phyloP scores from a whole-genome alignment of 2,113 vertebrate species.

The Prionailurus bengalensis region DNA sequence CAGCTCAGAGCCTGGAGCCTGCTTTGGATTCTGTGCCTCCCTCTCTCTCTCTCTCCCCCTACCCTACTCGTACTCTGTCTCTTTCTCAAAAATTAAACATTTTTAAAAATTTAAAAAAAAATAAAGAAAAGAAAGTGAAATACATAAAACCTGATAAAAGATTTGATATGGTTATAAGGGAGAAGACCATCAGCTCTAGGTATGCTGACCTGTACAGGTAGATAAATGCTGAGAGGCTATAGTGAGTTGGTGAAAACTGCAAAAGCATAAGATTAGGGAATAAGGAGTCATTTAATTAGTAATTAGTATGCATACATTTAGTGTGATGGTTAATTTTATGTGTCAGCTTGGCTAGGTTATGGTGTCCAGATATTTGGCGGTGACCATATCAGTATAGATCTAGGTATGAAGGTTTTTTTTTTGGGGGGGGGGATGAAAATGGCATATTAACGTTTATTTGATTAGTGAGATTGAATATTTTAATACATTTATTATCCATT shows the following conservation, averaged over 20 bases:
- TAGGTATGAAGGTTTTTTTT: background rate
- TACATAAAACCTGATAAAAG: background rate
- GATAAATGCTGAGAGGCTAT: background rate
- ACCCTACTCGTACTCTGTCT: too few relatives aligned
- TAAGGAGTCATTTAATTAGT: background rate
- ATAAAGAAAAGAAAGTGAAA: background rate
- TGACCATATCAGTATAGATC: background rate
- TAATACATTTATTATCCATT: background rate
- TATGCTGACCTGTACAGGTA: background rate
- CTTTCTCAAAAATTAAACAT: too few relatives aligned
- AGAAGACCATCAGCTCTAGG: background rate
- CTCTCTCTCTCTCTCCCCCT: too few relatives aligned
- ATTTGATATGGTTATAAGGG: background rate
- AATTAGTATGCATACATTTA: background rate
- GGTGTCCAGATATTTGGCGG: background rate
- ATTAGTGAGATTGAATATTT: background rate
- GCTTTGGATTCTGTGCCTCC: too few relatives aligned
- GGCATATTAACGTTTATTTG: background rate
- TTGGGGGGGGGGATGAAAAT: background rate
- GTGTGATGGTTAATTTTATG: background rate
- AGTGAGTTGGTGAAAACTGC: background rate
- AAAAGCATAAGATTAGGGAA: too few relatives aligned
- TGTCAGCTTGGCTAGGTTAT: background rate
- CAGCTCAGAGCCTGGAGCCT: too few relatives aligned
- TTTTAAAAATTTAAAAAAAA: too few relatives aligned